These are phyloP conservation scores for Cephus pulcher DNA, from an alignment of 2,888 invertebrate species.

Conservation along the genomic window DNA sequence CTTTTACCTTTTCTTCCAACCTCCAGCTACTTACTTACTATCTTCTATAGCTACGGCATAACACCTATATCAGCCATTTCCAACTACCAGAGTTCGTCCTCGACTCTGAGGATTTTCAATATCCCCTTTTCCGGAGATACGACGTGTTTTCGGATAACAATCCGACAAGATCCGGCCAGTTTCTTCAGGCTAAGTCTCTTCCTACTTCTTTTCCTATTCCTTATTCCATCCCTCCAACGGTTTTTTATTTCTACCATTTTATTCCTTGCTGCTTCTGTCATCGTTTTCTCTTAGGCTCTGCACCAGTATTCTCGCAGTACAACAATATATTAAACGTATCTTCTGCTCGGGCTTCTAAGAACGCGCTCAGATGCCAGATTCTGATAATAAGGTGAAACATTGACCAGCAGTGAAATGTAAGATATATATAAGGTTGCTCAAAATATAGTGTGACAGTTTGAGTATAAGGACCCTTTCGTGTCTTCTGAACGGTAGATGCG, in stretches of 20 bases:
- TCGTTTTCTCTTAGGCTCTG: background rate
- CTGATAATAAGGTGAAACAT: background rate
- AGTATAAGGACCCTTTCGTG: background rate
- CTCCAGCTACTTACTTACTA: background rate
- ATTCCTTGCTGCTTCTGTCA: background rate
- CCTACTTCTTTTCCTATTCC: background rate
- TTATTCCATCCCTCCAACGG: background rate
- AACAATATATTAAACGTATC: background rate
- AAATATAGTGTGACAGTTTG: background rate
- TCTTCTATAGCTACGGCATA: background rate
- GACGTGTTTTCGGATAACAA: background rate
- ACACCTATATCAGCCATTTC: background rate
- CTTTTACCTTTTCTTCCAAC: background rate
- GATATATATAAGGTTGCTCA: background rate
- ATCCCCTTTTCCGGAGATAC: background rate
- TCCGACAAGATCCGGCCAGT: background rate
- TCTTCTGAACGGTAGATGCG: background rate
- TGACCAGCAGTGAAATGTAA: background rate
- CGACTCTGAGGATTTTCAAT: background rate
- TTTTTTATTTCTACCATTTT: background rate
- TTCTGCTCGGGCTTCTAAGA: background rate
- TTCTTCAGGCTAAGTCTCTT: background rate
- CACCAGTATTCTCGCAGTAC: background rate
- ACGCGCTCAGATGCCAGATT: background rate
- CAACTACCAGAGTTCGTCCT: background rate